phyloP scores from a whole-genome alignment of 2,888 invertebrate species.

The Zele albiditarsus region DNA sequence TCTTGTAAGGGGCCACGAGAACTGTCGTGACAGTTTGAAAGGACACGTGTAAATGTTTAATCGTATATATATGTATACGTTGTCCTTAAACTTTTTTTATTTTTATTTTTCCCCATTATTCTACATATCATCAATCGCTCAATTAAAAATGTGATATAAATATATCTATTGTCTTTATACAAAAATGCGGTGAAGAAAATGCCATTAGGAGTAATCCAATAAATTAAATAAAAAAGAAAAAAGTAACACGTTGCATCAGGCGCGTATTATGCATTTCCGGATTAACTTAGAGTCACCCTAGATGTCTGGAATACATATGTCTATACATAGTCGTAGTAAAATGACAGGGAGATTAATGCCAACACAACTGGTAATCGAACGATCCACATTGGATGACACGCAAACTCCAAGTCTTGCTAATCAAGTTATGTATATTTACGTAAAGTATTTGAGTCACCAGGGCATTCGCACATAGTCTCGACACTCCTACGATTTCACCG shows the following conservation, averaged over 20 bases:
- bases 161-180: not conserved
- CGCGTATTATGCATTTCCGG: constrained; percentile 11
- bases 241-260: not conserved
- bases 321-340: not conserved
- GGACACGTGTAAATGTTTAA: not conserved
- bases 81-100: not conserved
- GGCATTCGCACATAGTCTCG: constrained; percentile 45
- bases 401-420: constrained; percentile 46
- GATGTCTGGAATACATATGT: not conserved
- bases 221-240: not conserved
- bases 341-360: constrained; percentile 15
- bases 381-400: constrained; percentile 29
- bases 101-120: not conserved
- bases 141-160: not conserved
- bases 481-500: constrained; percentile 58
- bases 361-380: constrained; percentile 13
- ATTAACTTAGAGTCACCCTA: constrained; percentile 1
- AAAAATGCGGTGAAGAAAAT: not conserved
- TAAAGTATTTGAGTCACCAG: constrained; percentile 62
- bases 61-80: not conserved
- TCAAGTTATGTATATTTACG: constrained; percentile 64
- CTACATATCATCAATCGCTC: not conserved
- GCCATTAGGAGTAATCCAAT: not conserved
- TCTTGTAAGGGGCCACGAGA: constrained; percentile 61
- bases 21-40: not conserved